Evolutionary conservation across 2,888 invertebrate genomes (phyloP).

Genomic region (Bruchidius siliquastri): DNA sequence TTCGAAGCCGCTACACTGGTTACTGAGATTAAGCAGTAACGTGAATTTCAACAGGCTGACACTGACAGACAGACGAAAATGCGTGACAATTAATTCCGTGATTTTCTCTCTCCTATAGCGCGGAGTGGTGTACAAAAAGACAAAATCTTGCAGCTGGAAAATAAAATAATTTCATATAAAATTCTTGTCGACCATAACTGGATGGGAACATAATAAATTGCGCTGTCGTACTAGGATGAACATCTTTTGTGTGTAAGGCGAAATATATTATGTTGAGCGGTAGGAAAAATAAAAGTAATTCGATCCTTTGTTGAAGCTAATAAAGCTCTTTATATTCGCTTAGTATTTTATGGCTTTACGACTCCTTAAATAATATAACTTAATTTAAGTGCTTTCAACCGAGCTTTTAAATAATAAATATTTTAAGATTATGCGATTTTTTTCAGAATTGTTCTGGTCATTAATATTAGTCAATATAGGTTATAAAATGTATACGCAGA

Average conservation of each 20-base stretch:
- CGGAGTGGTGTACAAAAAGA: no score
- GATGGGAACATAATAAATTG: not conserved
- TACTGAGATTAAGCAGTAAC: no score
- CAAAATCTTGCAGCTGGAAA: no score
- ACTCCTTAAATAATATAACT: conserved; percentile 13
- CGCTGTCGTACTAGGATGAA: not conserved
- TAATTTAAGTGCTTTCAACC: conserved; percentile 20
- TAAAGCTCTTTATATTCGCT: not conserved
- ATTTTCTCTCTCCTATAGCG: no score
- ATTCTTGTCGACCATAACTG: not conserved
- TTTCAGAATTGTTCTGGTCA: conserved; percentile 22
- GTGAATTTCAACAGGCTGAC: no score
- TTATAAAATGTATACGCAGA: conserved; percentile 21
- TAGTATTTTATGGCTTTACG: not conserved
- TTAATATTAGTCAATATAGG: conserved; percentile 23
- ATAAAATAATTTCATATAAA: not conserved
- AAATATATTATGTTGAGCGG: not conserved
- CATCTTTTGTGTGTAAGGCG: not conserved
- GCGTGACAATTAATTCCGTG: no score
- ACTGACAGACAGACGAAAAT: no score
- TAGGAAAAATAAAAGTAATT: not conserved
- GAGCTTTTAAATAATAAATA: conserved; percentile 22
- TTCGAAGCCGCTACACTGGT: no score
- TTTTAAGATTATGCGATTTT: conserved; percentile 19
- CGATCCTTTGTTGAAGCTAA: not conserved